Base-by-base conservation (phyloP, 2,888 invertebrate genomes). In the Melinaea menophilus region DNA sequence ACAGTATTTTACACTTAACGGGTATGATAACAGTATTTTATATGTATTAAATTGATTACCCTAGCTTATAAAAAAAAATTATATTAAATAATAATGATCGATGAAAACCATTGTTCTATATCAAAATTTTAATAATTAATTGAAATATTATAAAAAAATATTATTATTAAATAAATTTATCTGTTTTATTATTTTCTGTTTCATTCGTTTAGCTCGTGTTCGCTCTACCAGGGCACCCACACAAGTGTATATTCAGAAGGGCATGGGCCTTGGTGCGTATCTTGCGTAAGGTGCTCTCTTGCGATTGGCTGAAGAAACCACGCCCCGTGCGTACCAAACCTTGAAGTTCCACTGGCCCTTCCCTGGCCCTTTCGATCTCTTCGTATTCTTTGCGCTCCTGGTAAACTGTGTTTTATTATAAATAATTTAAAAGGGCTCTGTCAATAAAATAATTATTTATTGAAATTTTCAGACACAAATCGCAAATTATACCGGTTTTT, bases 381-480 rank as follows among this genome's bases (percentile, higher is more conserved):
- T 86, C 73, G 69, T 62, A 73, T 63, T 74, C 78, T 84, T 78
- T 91, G 88, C 71, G 73, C 67, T 79, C 90, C 90, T 87, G 79
- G 91, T 91, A 77, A 75, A 75, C 82, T 84, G 89, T 84, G 88
- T 91, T 91, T 90, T 91, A 91, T 89, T 91, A 91, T 91, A 91
- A 91, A 91, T 91, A 91, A 90, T 90, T 90, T 89, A 86, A 89
- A 82, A 88, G 90, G 90, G 87, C 88, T 72, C 83, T 81, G 78
- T 75, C 72, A 77, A 81, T 80, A 76, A 81, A 59, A 58, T 58
- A 59, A 59, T 51, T 45, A 55, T 59, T 56, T 56, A 63, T 56
- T 46, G 33, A 33, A 55, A 56, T 34, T 59, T 45, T 60, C 59
- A 64, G 62, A 57, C 62, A 51, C 37, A 55, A n/a, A 55, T 31